A percentile compares a stretch with the other conserved stretches of the same genome.
Conservation (phyloP, 2,797 vertebrate species). For the Myotis pilosus region DNA sequence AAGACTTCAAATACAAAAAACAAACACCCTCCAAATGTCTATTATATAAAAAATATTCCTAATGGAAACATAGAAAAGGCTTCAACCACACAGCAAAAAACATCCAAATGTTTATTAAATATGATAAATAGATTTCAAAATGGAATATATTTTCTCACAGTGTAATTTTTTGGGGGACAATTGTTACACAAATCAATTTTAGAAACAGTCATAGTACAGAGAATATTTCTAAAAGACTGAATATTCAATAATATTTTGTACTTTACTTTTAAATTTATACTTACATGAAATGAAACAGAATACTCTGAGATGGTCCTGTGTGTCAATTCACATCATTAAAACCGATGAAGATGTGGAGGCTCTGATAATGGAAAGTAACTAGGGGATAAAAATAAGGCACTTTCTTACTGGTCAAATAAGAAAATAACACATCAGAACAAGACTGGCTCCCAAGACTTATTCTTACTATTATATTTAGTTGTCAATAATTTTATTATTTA, state of each 20-base stretch:
- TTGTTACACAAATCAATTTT: not conserved
- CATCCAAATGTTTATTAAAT: not conserved
- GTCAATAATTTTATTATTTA: not conserved
- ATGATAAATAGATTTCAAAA: not conserved
- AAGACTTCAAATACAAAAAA: not conserved
- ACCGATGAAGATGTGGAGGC: not conserved
- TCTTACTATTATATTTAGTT: not conserved
- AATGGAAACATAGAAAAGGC: not conserved
- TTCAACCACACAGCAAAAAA: not conserved
- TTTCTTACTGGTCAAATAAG: not conserved
- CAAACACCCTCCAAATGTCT: not conserved
- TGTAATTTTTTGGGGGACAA: accelerated
- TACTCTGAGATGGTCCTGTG: not conserved
- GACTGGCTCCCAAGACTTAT: not conserved
- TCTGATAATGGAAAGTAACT: not conserved
- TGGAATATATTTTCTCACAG: not conserved
- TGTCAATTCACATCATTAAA: not conserved
- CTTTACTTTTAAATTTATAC: not conserved
- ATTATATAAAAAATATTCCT: not conserved
- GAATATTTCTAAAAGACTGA: not conserved
- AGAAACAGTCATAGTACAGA: not conserved
- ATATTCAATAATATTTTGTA: not conserved
- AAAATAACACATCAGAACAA: not conserved
- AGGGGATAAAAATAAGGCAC: not conserved
- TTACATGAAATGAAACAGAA: not conserved